Evolutionary conservation across 2,797 vertebrate genomes (phyloP).

Genomic region (Adrianichthys oophorus): DNA sequence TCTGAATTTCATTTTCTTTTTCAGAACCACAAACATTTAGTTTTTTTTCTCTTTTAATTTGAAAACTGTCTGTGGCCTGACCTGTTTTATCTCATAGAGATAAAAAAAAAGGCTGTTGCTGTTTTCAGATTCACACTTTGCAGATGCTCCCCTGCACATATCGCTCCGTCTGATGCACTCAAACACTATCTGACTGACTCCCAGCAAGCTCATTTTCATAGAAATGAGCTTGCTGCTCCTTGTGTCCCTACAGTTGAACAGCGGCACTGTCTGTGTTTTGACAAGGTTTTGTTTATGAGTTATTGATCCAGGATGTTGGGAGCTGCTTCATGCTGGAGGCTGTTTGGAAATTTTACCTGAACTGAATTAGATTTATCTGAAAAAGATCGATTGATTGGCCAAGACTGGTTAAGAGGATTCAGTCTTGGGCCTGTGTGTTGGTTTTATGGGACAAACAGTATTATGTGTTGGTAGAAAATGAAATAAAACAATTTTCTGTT

Average conservation of each 20-base stretch:
- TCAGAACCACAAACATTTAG: neutral
- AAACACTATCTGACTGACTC: neutral
- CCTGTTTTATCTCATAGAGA: neutral
- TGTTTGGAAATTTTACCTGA: too few relatives aligned
- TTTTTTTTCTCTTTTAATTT: neutral
- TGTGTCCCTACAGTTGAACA: slow-evolving; percentile 1
- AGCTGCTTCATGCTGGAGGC: neutral
- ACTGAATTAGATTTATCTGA: too few relatives aligned
- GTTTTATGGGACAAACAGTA: too few relatives aligned
- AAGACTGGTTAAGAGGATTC: too few relatives aligned
- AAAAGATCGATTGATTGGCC: too few relatives aligned
- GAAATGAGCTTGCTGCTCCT: slow-evolving; percentile 2
- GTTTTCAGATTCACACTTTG: neutral
- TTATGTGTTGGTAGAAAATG: too few relatives aligned
- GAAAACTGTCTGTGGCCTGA: neutral
- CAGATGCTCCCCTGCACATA: neutral
- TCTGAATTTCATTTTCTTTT: too few relatives aligned
- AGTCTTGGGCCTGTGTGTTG: too few relatives aligned
- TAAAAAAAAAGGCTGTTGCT: neutral
- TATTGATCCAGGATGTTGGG: slow-evolving; percentile 10
- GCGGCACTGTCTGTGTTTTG: slow-evolving; percentile 1
- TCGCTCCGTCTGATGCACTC: neutral
- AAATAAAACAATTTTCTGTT: too few relatives aligned
- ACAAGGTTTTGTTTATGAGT: slow-evolving; percentile 14
- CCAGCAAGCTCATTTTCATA: neutral